Evolutionary conservation across 2,888 invertebrate genomes (phyloP).

Genomic region (Cephus runcator): DNA sequence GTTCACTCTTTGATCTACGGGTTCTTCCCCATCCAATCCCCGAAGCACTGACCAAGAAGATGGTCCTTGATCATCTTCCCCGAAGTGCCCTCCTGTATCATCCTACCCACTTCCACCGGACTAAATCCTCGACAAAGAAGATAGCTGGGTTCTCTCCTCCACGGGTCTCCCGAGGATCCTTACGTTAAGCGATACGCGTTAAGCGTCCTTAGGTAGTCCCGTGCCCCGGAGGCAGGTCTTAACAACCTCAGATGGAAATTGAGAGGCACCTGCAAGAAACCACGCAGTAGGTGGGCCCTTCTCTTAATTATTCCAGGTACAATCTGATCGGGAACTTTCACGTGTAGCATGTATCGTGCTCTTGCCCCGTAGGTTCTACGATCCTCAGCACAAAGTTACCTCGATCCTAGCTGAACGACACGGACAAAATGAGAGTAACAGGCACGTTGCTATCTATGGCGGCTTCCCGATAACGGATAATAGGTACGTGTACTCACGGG

Average conservation of each 20-base stretch:
- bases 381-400: not conserved
- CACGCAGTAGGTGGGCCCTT: not conserved
- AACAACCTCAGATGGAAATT: not conserved
- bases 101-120: not conserved
- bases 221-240: not conserved
- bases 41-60: not conserved
- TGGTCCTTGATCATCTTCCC: conserved; percentile 3
- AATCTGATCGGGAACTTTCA: conserved; percentile 5
- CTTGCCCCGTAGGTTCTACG: not conserved
- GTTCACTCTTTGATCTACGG: not conserved
- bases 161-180: not conserved
- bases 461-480: not conserved
- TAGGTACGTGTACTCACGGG: conserved; percentile 71
- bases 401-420: not conserved
- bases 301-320: conserved; percentile 1
- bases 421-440: not conserved
- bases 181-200: not conserved
- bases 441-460: not conserved
- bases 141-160: not conserved
- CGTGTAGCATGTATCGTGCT: not conserved
- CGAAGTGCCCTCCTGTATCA: not conserved
- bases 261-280: not conserved
- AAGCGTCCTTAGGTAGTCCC: not conserved
- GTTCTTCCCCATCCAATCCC: not conserved
- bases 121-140: not conserved